phyloP scores from a whole-genome alignment of 2,888 invertebrate species.

The Lasioglossum vierecki region DNA sequence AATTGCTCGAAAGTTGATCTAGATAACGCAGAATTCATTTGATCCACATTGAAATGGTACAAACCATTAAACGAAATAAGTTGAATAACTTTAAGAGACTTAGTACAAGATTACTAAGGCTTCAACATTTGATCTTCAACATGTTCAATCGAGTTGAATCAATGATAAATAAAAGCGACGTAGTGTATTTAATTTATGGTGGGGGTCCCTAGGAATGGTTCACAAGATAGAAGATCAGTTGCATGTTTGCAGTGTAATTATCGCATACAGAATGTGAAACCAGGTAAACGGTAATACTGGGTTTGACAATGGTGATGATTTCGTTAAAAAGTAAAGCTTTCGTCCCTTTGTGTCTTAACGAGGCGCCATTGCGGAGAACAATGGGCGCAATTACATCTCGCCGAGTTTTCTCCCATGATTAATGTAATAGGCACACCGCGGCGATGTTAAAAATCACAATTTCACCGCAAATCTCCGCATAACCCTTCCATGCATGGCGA shows the following conservation, averaged over 20 bases:
- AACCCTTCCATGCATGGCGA: constrained; percentile 75
- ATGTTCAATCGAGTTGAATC: no score
- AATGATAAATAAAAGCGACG: neutral
- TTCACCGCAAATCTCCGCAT: constrained; percentile 72
- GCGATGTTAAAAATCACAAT: constrained; percentile 69
- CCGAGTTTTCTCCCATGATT: constrained; percentile 76
- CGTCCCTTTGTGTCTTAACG: constrained; percentile 41
- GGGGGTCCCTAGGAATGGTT: neutral
- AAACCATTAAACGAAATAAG: neutral
- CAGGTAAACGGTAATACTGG: neutral
- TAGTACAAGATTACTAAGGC: neutral
- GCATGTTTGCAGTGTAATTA: neutral
- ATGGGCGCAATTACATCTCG: constrained; percentile 64
- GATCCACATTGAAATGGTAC: neutral
- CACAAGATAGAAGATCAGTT: neutral
- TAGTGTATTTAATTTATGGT: neutral
- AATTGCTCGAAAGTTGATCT: constrained; percentile 10
- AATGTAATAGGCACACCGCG: constrained; percentile 62
- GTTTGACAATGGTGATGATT: constrained; percentile 5
- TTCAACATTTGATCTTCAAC: no score
- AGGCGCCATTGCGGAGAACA: constrained; percentile 46
- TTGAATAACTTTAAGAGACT: neutral
- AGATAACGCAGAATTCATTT: neutral
- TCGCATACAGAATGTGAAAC: neutral
- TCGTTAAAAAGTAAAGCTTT: constrained; percentile 30